These are phyloP conservation scores for Rhaphigaster nebulosa DNA, from an alignment of 2,888 invertebrate genomes.

Conservation along the genomic window DNA sequence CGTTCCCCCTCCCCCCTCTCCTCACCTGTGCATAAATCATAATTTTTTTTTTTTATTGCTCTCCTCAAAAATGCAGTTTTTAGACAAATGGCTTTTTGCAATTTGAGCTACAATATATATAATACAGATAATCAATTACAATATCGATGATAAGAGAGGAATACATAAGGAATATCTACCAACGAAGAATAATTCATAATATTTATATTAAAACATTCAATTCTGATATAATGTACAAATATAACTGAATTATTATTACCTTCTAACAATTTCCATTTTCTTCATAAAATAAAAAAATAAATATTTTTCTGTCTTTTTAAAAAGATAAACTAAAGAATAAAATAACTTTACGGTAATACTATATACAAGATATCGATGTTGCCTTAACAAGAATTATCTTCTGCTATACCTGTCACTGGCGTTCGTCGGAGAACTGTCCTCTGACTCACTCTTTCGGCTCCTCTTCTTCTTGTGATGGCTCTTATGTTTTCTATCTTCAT, in stretches of 20 bases:
- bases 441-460: not conserved
- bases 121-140: no score
- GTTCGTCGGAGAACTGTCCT: not conserved
- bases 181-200: not conserved
- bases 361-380: not conserved
- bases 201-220: conserved; percentile 22
- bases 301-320: not conserved
- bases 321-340: not conserved
- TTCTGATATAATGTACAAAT: not conserved
- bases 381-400: not conserved
- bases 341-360: not conserved
- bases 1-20: no score
- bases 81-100: no score
- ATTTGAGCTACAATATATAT: no score
- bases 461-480: conserved; percentile 53
- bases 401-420: conserved; percentile 20
- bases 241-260: not conserved
- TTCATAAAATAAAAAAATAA: conserved; percentile 31
- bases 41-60: no score
- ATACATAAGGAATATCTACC: not conserved
- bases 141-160: not conserved
- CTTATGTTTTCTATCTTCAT: conserved; percentile 51
- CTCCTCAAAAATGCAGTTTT: no score
- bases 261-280: not conserved
- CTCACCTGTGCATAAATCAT: no score